Evolutionary conservation across 2,113 vertebrate genomes (phyloP).

Genomic region (Psettodes erumei): DNA sequence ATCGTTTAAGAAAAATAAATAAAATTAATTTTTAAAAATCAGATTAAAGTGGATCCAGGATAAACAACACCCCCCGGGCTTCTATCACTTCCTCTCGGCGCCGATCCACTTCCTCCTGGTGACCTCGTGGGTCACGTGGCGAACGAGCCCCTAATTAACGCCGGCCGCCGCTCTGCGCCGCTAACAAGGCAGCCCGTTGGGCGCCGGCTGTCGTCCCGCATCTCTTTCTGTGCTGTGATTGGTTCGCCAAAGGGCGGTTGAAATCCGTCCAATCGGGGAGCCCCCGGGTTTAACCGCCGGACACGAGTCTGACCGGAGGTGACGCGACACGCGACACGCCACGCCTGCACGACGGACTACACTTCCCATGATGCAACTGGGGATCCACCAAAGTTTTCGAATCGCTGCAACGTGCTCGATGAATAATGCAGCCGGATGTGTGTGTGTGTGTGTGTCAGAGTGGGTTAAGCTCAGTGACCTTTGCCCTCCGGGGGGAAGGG

Average conservation of each 20-base stretch:
- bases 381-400: not conserved
- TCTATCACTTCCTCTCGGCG: slow-evolving; percentile 28
- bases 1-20: too few relatives aligned
- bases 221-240: not conserved
- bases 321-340: not conserved
- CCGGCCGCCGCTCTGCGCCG: slow-evolving; percentile 38
- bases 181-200: slow-evolving; percentile 27
- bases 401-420: too few relatives aligned
- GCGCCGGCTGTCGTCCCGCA: slow-evolving; percentile 24
- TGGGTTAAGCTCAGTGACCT: slow-evolving; percentile 51
- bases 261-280: slow-evolving; percentile 24
- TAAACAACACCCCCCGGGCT: not conserved
- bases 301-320: too few relatives aligned
- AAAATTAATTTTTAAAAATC: not conserved
- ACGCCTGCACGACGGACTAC: not conserved
- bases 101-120: slow-evolving; percentile 1
- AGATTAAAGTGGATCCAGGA: not conserved
- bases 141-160: slow-evolving; percentile 17
- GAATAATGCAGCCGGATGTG: slow-evolving; percentile 33
- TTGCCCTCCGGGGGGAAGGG: slow-evolving; percentile 35
- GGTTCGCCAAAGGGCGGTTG: slow-evolving; percentile 20
- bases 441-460: slow-evolving; percentile 39
- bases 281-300: too few relatives aligned
- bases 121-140: slow-evolving; percentile 46
- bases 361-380: too few relatives aligned